Evolutionary conservation across 2,113 vertebrate genomes (phyloP).

Genomic region (Galbula dea): DNA sequence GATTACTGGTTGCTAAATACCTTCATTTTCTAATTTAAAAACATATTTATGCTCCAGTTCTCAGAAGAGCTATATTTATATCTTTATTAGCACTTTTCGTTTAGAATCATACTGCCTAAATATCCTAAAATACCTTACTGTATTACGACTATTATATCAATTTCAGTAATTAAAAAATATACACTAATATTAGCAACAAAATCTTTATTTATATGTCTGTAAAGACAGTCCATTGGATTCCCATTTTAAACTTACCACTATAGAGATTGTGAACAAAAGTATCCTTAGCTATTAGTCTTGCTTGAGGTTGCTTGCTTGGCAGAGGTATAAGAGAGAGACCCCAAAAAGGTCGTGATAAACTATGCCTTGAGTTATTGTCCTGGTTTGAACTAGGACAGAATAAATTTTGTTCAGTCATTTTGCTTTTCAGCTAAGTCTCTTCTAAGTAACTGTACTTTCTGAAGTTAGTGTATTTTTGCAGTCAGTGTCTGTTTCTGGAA

Average conservation of each 20-base stretch:
- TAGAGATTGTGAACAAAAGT: not conserved
- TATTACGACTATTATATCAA: not conserved
- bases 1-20: not conserved
- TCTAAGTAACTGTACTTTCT: too few relatives aligned
- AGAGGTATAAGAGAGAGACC: not conserved
- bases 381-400: too few relatives aligned
- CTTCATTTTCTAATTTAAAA: conserved; percentile 5
- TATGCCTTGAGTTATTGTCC: not conserved
- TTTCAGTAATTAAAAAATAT: not conserved
- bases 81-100: not conserved
- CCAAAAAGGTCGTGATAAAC: not conserved
- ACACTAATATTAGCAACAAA: not conserved
- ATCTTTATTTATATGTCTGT: not conserved
- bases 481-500: too few relatives aligned
- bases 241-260: not conserved
- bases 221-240: not conserved
- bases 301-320: not conserved
- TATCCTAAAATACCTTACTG: not conserved
- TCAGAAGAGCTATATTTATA: not conserved
- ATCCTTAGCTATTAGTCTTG: not conserved
- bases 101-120: not conserved
- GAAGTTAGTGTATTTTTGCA: too few relatives aligned
- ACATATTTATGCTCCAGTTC: not conserved
- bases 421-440: too few relatives aligned
- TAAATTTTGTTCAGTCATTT: too few relatives aligned